Conservation (phyloP, 1,140 invertebrate species). For the Neodiprion pinetum region DNA sequence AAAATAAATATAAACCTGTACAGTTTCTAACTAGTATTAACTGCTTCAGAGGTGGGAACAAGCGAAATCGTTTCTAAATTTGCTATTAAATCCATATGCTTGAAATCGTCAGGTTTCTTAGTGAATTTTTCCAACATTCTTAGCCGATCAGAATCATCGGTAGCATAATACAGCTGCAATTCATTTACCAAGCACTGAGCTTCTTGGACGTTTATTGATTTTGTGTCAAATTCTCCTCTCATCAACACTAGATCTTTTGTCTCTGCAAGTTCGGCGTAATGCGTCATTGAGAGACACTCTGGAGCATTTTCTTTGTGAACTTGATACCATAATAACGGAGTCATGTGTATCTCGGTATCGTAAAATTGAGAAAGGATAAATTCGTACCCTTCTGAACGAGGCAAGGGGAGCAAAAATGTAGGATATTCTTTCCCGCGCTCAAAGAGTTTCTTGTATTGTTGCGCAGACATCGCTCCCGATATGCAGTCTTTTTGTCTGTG, state of each 20-base stretch:
- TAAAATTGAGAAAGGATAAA: constrained; percentile 84
- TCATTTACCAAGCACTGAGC: constrained; percentile 87
- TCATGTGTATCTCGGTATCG: constrained; percentile 82
- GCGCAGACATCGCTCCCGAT: constrained; percentile 71
- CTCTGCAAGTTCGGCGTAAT: constrained; percentile 81
- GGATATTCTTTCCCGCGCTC: constrained; percentile 67
- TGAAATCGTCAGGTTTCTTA: constrained; percentile 75
- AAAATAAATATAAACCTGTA: not conserved
- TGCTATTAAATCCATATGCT: constrained; percentile 82
- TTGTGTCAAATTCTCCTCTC: constrained; percentile 87
- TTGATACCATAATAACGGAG: constrained; percentile 86
- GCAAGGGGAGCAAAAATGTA: constrained; percentile 84
- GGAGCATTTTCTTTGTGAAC: constrained; percentile 91
- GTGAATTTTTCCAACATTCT: constrained; percentile 77
- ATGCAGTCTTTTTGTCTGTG: constrained; percentile 79
- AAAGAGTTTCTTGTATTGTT: constrained; percentile 68
- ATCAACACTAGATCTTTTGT: constrained; percentile 84
- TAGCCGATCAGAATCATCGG: constrained; percentile 68
- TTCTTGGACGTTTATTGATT: constrained; percentile 78
- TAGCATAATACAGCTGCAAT: constrained; percentile 83
- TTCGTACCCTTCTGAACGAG: constrained; percentile 85
- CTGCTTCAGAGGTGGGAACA: constrained; percentile 16
- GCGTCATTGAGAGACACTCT: constrained; percentile 83
- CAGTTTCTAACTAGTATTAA: constrained; percentile 1
- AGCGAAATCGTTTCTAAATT: constrained; percentile 79